phyloP scores from a whole-genome alignment of 2,797 vertebrate species.

The Streptopelia turtur region DNA sequence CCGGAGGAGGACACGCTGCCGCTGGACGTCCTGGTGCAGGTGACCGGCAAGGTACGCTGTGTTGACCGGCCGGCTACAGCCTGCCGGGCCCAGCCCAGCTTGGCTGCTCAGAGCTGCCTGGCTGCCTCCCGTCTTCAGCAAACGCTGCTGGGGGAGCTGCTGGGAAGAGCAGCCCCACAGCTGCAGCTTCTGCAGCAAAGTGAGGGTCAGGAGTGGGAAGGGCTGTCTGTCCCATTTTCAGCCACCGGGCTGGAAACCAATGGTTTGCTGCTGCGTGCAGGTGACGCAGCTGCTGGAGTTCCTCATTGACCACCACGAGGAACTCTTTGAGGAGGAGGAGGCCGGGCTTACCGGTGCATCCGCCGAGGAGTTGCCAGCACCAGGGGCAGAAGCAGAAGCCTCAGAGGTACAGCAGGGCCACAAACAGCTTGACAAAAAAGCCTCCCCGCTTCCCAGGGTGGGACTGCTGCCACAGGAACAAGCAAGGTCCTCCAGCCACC shows the following conservation, averaged over 20 bases:
- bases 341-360: too few relatives aligned
- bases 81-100: background rate
- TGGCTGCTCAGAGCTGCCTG: background rate
- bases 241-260: background rate
- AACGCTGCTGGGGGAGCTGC: background rate
- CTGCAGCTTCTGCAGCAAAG: background rate
- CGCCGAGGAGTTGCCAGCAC: too few relatives aligned
- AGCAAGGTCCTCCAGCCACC: background rate
- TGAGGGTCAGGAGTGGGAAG: background rate
- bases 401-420: too few relatives aligned
- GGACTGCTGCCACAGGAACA: background rate
- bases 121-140: background rate
- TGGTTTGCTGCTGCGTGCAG: slow-evolving; percentile 65
- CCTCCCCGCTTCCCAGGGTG: too few relatives aligned
- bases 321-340: too few relatives aligned
- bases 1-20: too few relatives aligned
- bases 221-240: background rate
- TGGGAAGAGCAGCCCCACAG: background rate
- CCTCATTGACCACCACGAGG: too few relatives aligned
- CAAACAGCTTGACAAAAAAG: background rate
- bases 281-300: slow-evolving; percentile 79
- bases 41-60: slow-evolving; percentile 81
- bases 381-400: too few relatives aligned
- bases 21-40: slow-evolving; percentile 19
- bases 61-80: background rate